Conservation (phyloP, 2,888 invertebrate species). For the Loripinus fragilis region DNA sequence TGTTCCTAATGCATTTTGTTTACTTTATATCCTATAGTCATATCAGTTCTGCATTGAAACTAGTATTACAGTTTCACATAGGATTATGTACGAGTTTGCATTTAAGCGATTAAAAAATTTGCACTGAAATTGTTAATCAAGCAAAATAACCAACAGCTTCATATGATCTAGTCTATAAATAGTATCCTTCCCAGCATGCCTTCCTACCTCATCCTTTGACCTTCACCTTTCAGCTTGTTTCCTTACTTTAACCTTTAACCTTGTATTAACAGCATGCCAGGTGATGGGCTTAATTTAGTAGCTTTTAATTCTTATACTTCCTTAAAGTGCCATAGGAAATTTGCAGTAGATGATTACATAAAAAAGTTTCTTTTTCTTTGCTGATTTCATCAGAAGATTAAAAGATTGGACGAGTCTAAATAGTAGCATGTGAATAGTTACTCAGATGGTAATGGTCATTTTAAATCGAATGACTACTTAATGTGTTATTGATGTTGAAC, state of each 20-base stretch:
- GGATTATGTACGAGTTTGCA: conserved; percentile 7
- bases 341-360: too few relatives aligned
- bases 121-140: not conserved
- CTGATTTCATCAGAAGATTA: too few relatives aligned
- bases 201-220: conserved; percentile 13
- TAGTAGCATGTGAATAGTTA: too few relatives aligned
- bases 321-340: too few relatives aligned
- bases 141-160: conserved; percentile 18
- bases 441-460: too few relatives aligned
- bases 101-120: not conserved
- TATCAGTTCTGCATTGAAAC: not conserved
- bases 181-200: conserved; percentile 26
- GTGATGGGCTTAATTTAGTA: not conserved
- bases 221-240: conserved; percentile 15
- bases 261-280: not conserved
- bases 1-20: conserved; percentile 8
- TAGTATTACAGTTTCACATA: conserved; percentile 8
- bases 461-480: too few relatives aligned
- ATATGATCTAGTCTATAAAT: conserved; percentile 6
- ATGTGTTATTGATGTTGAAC: too few relatives aligned
- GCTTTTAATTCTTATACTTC: too few relatives aligned
- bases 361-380: too few relatives aligned
- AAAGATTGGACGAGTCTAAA: too few relatives aligned
- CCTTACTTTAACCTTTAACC: conserved; percentile 16
- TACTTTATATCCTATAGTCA: not conserved